phyloP scores from a whole-genome alignment of 2,797 vertebrate genomes.

The Acanthurus lineatus region DNA sequence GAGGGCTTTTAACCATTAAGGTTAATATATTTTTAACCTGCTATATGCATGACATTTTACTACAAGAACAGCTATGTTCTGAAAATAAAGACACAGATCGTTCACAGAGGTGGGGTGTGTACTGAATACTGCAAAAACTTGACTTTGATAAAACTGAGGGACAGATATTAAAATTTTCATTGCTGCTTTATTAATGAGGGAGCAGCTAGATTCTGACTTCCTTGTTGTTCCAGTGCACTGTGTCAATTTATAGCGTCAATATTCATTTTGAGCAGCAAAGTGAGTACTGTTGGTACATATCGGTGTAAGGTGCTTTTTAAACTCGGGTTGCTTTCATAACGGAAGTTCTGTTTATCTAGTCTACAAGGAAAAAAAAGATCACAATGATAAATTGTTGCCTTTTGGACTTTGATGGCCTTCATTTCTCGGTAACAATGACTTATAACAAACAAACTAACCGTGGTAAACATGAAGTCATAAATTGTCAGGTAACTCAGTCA shows the following conservation, averaged over 20 bases:
- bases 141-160: neutral
- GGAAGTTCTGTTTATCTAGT: neutral
- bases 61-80: neutral
- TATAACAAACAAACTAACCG: too few relatives aligned
- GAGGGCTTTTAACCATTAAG: constrained; percentile 36
- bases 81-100: constrained; percentile 2
- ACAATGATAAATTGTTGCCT: neutral
- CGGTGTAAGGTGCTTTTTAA: too few relatives aligned
- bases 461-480: too few relatives aligned
- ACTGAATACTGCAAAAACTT: constrained; percentile 4
- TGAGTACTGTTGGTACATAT: neutral
- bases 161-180: too few relatives aligned
- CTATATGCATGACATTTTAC: constrained; percentile 49
- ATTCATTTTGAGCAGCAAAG: too few relatives aligned
- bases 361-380: neutral
- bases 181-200: neutral
- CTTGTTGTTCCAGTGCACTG: neutral
- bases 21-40: constrained; percentile 65
- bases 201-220: neutral
- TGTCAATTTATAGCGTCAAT: neutral
- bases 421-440: too few relatives aligned
- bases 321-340: too few relatives aligned
- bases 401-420: too few relatives aligned
- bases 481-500: neutral
- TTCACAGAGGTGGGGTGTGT: neutral